Base-by-base conservation (phyloP, 2,113 vertebrate genomes). In the Cynocephalus volans region DNA sequence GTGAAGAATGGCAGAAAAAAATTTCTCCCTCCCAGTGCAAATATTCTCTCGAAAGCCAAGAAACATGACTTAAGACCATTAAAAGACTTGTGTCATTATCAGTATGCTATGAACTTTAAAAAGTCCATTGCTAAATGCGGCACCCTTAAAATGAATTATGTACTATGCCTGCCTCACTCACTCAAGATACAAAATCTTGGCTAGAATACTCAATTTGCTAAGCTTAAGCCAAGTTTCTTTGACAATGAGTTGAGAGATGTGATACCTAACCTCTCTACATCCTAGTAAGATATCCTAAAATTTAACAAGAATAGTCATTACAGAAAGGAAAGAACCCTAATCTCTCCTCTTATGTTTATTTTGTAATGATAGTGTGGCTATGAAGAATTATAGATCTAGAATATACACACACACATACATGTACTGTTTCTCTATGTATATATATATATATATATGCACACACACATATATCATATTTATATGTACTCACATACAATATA, bases 271-370 rank as follows among this genome's bases (percentile, higher is more conserved):
- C 24, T 92, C n/a, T 77, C 50, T 36, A n/a, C 5, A 54, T 70
- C 21, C 52, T 48, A 76, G 52, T 15, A 93, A 92, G 87, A 92
- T 86, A 92, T 41, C 65, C 36, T 84, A n/a, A 93, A 89, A 93
- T 90, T 67, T 81, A 92, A 45, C 81, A 60, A 95, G 84, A 92
- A 58, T 48, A 52, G 24, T 45, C 3, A 82, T 92, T 18, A 96
- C 3, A 65, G 54, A 81, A 54, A 93, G 13, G 31, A 84, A 52
- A 80, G 45, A 56, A 7, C 21, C 9, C 19, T 82, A 89, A 48
- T 70, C 17, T 79, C 6, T 80, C 48, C 5, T 62, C 31, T 50
- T 82, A 36, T 18, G n/a, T 9, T 84, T 90, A 76, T 80, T 87
- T 41, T 80, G 0, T 72, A 64, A 81, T 41, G 56, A 69, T 88